Base-by-base conservation (phyloP, 30 jellyfish, hydroid and myxozoan species). In the Clytia hemisphaerica region DNA sequence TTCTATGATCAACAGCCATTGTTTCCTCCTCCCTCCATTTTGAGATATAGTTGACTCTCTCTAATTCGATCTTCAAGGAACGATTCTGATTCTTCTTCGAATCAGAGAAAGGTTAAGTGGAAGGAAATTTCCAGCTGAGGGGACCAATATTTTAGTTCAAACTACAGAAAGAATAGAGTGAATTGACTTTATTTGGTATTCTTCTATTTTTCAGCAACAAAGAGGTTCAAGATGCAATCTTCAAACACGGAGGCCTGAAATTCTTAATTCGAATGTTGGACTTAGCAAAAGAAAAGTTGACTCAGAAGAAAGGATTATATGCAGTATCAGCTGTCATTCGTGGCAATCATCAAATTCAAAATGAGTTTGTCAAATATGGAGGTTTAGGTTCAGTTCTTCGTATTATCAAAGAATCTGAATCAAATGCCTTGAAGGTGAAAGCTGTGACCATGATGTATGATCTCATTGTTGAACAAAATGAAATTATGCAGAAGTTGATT, bases 201-300 rank as follows among this genome's bases (percentile, higher is more conserved):
- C n/a, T n/a, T n/a, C n/a, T n/a, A n/a, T n/a, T n/a, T n/a, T n/a
- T 37, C 79, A 89, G 98, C 78, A 89, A 89, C 51, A 89, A 85
- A 3, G 66, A 36, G 26, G 98, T 84, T 0, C 98, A 89, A 38
- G 35, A 70, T 28, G 92, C 93, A 28, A 90, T 93, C 4, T 34
- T 81, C 53, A 61, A 76, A 29, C 87, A 71, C 54, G 95, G 92
- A 1, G 95, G 91, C 29, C 57, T 89, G 74, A 63, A 38, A 19
- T 54, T 22, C 32, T 84, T 89, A 37, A 37, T 89, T 1, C 65
- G 94, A 46, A 58, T 80, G 51, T 40, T 81, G 16, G 57, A 85
- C 22, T 49, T 46, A 46, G 30, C 82, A 0, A 25, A 61, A 4
- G 33, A 29, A 2, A 76, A 58, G 50, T 22, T 48, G 21, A 59